phyloP scores from a whole-genome alignment of 2,113 vertebrate genomes.

The Tonatia bakeri region DNA sequence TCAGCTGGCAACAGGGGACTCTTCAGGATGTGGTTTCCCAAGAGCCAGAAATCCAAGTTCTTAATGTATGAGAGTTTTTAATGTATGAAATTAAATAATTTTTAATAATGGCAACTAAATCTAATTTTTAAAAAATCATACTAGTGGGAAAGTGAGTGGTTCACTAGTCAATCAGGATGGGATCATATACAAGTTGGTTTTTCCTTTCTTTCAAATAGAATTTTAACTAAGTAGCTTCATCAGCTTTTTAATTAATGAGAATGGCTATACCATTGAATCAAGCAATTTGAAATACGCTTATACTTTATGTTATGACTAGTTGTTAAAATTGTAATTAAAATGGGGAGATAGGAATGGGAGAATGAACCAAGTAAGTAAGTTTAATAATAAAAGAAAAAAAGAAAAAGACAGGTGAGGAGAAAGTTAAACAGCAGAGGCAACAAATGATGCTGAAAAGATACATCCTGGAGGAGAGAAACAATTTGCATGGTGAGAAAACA shows the following conservation, averaged over 20 bases:
- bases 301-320: not conserved
- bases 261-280: not conserved
- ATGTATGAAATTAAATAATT: not conserved
- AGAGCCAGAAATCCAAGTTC: not conserved
- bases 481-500: not conserved
- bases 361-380: not conserved
- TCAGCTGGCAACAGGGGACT: fast-evolving
- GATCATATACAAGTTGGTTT: not conserved
- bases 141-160: not conserved
- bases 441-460: not conserved
- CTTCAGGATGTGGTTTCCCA: not conserved
- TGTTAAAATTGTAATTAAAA: not conserved
- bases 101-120: not conserved
- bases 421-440: not conserved
- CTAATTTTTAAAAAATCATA: not conserved
- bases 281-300: not conserved
- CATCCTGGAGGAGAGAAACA: not conserved
- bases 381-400: not conserved
- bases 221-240: not conserved
- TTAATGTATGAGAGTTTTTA: not conserved
- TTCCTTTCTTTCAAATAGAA: not conserved
- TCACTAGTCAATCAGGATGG: not conserved
- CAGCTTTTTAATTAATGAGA: slow-evolving; percentile 15
- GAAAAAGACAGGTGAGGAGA: not conserved
- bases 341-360: not conserved